A percentile compares a stretch with the other conserved stretches of the same genome.
phyloP scores from a whole-genome alignment of 2,888 invertebrate genomes.

The Mongoloraphidia duomilia region DNA sequence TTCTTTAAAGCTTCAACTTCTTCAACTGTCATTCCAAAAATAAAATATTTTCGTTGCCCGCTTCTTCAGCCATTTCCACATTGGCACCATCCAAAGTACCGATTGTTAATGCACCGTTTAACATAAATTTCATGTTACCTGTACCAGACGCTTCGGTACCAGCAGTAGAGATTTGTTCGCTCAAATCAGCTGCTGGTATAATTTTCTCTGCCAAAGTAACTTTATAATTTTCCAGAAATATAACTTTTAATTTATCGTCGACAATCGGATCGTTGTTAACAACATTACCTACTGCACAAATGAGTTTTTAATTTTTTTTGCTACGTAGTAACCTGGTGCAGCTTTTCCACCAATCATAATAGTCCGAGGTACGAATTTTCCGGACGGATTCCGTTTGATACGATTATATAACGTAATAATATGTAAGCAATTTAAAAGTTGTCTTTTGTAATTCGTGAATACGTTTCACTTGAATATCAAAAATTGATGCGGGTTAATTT shows the following conservation, averaged over 20 bases:
- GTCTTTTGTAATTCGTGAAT: constrained; percentile 99
- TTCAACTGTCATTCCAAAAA: constrained; percentile 85
- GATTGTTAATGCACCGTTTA: constrained; percentile 97
- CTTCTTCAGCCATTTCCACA: constrained; percentile 98
- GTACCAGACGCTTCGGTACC: constrained; percentile 99
- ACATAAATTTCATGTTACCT: constrained; percentile 98
- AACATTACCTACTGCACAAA: constrained; percentile 85
- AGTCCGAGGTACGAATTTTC: constrained; percentile 76
- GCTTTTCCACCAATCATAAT: constrained; percentile 97
- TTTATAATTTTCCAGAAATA: constrained; percentile 95
- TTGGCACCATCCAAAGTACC: constrained; percentile 99
- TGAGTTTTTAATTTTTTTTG: constrained; percentile 95
- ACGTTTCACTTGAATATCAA: constrained; percentile 96
- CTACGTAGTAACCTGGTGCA: constrained; percentile 95
- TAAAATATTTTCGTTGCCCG: constrained; percentile 95
- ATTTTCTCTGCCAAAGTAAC: constrained; percentile 97
- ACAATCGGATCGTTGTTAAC: constrained; percentile 97
- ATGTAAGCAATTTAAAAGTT: constrained; percentile 90
- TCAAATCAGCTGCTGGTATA: constrained; percentile 96
- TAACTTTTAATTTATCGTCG: constrained; percentile 89
- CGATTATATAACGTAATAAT: constrained; percentile 93
- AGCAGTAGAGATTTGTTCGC: constrained; percentile 97
- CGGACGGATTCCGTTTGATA: constrained; percentile 86
- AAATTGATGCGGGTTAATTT: constrained; percentile 87
- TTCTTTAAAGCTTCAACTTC: constrained; percentile 65